Evolutionary conservation across 1,140 invertebrate genomes (phyloP).

Genomic region (Vanessa tameamea): DNA sequence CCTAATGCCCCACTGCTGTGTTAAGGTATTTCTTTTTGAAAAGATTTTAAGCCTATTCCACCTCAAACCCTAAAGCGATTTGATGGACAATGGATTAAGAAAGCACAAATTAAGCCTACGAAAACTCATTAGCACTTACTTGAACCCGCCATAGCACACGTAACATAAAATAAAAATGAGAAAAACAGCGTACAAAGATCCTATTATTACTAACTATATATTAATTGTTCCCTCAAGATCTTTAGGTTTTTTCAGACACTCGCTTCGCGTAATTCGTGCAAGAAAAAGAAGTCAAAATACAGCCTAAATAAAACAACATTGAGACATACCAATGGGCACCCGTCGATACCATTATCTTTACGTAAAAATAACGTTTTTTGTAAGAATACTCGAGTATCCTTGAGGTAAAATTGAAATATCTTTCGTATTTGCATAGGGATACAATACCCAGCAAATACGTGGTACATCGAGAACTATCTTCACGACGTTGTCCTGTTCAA

Average conservation of each 20-base stretch:
- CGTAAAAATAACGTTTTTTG: constrained; percentile 23
- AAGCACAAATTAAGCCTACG: no score
- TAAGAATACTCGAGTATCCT: constrained; percentile 32
- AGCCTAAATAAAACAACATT: background rate
- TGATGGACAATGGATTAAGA: no score
- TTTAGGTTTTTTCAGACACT: background rate
- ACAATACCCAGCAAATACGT: constrained; percentile 46
- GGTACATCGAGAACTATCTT: constrained; percentile 40
- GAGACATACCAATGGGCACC: background rate
- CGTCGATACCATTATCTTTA: constrained; percentile 19
- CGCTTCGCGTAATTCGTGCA: constrained; percentile 1
- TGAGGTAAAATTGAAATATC: constrained; percentile 49
- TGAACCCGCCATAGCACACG: no score
- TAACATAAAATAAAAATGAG: no score
- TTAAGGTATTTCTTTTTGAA: no score
- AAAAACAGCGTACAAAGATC: no score
- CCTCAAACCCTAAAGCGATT: no score
- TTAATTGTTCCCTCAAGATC: background rate
- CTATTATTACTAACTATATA: no score
- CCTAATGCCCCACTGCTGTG: no score
- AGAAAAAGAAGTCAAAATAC: constrained; percentile 10
- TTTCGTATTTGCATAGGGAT: constrained; percentile 47
- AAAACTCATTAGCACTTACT: no score
- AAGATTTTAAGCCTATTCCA: no score
- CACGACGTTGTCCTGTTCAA: constrained; percentile 48